Conservation (phyloP, 2,888 invertebrate genomes). For the Tyria jacobaeae region DNA sequence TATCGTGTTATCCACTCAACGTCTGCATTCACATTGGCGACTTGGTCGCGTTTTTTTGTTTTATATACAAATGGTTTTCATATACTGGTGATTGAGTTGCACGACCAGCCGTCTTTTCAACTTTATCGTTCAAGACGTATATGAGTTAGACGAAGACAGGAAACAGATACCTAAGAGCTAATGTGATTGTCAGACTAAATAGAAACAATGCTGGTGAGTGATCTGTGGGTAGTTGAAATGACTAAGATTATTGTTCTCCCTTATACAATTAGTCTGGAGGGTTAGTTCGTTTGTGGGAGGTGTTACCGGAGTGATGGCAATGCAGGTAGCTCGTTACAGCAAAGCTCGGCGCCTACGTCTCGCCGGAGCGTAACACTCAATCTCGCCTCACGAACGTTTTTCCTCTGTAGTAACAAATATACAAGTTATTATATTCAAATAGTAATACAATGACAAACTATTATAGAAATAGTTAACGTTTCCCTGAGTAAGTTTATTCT, state of each 20-base stretch:
- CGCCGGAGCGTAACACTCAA: conserved; percentile 87
- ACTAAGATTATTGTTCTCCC: conserved; percentile 31
- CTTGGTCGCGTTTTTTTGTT: neutral
- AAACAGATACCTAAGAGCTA: neutral
- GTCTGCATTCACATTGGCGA: conserved; percentile 15
- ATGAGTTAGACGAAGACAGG: neutral
- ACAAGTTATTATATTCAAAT: conserved; percentile 57
- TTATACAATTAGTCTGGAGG: conserved; percentile 17
- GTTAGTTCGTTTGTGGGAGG: conserved; percentile 27
- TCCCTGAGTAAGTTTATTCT: too few species aligned
- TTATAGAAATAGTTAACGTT: too few species aligned
- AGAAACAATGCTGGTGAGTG: conserved; percentile 29
- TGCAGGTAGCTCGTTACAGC: conserved; percentile 32
- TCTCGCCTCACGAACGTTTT: conserved; percentile 95
- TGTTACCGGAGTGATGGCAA: conserved; percentile 47
- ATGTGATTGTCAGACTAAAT: conserved; percentile 13
- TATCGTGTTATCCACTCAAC: conserved; percentile 27
- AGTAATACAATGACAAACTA: conserved; percentile 19
- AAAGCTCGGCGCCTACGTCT: conserved; percentile 60
- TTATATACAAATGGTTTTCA: neutral
- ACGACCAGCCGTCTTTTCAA: neutral
- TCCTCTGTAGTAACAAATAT: conserved; percentile 86
- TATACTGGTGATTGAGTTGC: neutral
- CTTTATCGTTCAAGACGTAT: neutral
- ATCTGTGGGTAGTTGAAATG: conserved; percentile 39